A percentile compares a stretch with the other conserved stretches of the same genome.
Conservation (phyloP, 2,888 invertebrate species). For the Diloba caeruleocephala region DNA sequence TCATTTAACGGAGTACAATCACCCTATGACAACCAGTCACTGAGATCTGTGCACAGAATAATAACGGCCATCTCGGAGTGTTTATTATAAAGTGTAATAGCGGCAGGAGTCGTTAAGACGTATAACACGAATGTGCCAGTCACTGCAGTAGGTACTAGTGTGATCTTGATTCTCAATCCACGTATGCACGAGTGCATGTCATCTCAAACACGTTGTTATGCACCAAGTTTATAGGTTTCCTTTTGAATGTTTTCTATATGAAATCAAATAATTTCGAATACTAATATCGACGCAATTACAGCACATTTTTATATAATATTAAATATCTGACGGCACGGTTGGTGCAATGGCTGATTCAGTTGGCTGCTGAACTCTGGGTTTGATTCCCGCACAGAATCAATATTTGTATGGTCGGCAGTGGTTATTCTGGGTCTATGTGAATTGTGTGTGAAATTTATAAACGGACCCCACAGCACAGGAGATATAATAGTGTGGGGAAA, state of each 20-base stretch:
- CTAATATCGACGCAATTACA: background rate
- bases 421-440: no score
- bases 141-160: slow-evolving; percentile 36
- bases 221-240: slow-evolving; percentile 16
- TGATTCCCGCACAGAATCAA: no score
- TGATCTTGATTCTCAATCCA: slow-evolving; percentile 53
- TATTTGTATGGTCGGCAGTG: no score
- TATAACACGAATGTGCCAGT: slow-evolving; percentile 63
- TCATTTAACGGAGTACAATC: slow-evolving; percentile 39
- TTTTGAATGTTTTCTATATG: slow-evolving; percentile 1
- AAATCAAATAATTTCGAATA: background rate
- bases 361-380: no score
- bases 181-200: slow-evolving; percentile 34
- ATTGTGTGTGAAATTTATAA: no score
- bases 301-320: no score
- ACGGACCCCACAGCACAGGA: no score
- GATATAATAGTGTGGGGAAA: no score
- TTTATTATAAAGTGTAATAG: slow-evolving; percentile 63
- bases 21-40: slow-evolving; percentile 34
- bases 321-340: no score
- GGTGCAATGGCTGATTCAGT: no score
- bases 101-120: slow-evolving; percentile 63
- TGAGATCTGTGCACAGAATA: slow-evolving; percentile 24
- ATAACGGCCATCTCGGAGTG: slow-evolving; percentile 51
- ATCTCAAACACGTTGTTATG: slow-evolving; percentile 35